phyloP scores from a whole-genome alignment of 2,888 invertebrate genomes.

The Xylota segnis region DNA sequence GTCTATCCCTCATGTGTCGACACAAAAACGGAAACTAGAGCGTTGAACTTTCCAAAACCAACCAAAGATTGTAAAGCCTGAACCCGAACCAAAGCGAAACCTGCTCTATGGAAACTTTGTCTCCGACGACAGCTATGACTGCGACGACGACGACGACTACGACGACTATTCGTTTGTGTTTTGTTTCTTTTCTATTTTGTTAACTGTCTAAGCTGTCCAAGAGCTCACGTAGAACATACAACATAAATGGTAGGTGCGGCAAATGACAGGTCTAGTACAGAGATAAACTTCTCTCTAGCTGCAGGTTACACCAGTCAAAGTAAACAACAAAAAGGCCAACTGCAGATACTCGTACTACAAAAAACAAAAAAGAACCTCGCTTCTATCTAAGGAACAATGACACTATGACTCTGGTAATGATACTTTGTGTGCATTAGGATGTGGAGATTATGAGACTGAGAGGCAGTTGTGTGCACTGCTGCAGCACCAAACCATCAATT shows the following conservation, averaged over 20 bases:
- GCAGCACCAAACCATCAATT: conserved; percentile 57
- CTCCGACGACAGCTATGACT: conserved; percentile 16
- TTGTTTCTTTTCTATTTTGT: conserved; percentile 61
- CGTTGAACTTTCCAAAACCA: conserved; percentile 71
- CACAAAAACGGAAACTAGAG: conserved; percentile 64
- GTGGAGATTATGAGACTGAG: conserved; percentile 49
- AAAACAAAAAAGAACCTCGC: conserved; percentile 39
- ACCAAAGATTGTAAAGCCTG: conserved; percentile 43
- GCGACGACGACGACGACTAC: neutral
- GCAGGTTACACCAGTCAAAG: conserved; percentile 74
- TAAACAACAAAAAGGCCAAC: conserved; percentile 41
- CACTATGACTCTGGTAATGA: conserved; percentile 65
- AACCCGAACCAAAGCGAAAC: conserved; percentile 48
- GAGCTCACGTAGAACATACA: conserved; percentile 74
- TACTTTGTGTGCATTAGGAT: conserved; percentile 58
- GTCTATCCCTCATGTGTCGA: conserved; percentile 49
- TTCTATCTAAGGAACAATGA: conserved; percentile 70
- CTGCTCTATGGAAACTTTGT: conserved; percentile 64
- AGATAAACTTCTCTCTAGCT: conserved; percentile 73
- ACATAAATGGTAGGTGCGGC: conserved; percentile 76
- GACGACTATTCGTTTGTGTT: conserved; percentile 1
- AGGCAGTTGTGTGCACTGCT: conserved; percentile 16
- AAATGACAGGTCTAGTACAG: conserved; percentile 73
- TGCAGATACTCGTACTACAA: neutral
- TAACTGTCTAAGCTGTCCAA: conserved; percentile 69